Conservation (phyloP, 2,113 vertebrate genomes). For the Alosa alosa region DNA sequence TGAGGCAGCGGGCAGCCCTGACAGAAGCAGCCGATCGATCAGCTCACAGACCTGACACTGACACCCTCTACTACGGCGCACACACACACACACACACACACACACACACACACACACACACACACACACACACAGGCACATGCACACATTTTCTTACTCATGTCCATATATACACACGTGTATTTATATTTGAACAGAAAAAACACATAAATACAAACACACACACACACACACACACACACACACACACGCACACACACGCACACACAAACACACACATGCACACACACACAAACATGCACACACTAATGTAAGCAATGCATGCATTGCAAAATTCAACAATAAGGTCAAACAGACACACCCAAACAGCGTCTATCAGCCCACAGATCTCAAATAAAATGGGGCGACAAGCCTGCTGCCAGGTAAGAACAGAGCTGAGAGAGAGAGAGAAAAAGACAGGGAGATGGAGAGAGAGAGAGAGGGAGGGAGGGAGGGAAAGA, state of each 20-base stretch:
- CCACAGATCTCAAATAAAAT: conserved; percentile 37
- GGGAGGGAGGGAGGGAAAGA: conserved; percentile 51
- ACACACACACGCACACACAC: no score
- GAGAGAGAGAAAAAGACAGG: neutral
- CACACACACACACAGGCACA: neutral
- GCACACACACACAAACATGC: neutral
- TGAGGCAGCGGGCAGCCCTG: conserved; percentile 40
- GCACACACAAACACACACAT: neutral
- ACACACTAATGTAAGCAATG: neutral
- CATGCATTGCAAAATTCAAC: neutral
- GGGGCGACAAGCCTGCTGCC: conserved; percentile 26
- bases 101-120: neutral
- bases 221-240: neutral
- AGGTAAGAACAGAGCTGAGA: conserved; percentile 41
- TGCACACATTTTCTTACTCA: neutral
- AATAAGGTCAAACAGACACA: conserved; percentile 30
- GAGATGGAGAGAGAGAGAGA: conserved; percentile 43
- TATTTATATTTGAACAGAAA: no score
- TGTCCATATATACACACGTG: no score
- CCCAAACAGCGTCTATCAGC: conserved; percentile 36
- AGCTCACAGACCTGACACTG: conserved; percentile 37
- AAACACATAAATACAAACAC: neutral
- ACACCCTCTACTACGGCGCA: conserved; percentile 28
- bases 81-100: neutral
- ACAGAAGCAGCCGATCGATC: conserved; percentile 56